Conservation (phyloP, 2,113 vertebrate genomes). For the Tetraodon nigroviridis region DNA sequence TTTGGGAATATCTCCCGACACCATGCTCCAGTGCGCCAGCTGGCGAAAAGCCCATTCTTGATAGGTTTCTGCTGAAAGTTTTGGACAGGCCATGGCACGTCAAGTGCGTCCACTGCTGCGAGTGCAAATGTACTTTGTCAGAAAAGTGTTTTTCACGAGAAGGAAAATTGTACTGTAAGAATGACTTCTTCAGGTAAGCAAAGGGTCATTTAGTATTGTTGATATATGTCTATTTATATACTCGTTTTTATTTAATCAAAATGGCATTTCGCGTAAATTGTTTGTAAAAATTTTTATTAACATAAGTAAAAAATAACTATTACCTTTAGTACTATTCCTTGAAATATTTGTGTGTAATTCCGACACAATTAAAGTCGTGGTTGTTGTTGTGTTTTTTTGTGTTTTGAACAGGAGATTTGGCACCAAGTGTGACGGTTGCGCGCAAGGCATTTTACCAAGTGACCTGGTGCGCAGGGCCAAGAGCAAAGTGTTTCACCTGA, state of each 20-base stretch:
- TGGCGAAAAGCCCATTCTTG: slow-evolving; percentile 97
- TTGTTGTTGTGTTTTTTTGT: too few species aligned
- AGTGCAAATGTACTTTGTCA: slow-evolving; percentile 96
- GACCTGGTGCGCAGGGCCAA: slow-evolving; percentile 93
- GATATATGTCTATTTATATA: not conserved
- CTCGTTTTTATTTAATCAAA: too few species aligned
- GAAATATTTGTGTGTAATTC: too few species aligned
- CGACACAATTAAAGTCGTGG: too few species aligned
- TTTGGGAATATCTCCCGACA: slow-evolving; percentile 72
- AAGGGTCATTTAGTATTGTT: not conserved
- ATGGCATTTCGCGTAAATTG: too few species aligned
- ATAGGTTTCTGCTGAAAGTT: slow-evolving; percentile 96
- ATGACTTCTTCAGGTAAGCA: slow-evolving; percentile 97
- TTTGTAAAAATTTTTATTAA: too few species aligned
- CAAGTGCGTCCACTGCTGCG: slow-evolving; percentile 96
- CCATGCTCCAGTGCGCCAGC: slow-evolving; percentile 94
- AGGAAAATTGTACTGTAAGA: slow-evolving; percentile 96
- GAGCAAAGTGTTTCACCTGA: slow-evolving; percentile 98
- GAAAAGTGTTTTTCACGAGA: slow-evolving; percentile 98
- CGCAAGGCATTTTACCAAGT: slow-evolving; percentile 94
- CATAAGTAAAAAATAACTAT: too few species aligned
- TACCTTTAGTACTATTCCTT: too few species aligned
- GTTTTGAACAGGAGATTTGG: slow-evolving; percentile 86
- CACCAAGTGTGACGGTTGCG: slow-evolving; percentile 95
- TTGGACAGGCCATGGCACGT: slow-evolving; percentile 98